Conservation (phyloP, 2,888 invertebrate genomes). For the Balanococcus diminutus region DNA sequence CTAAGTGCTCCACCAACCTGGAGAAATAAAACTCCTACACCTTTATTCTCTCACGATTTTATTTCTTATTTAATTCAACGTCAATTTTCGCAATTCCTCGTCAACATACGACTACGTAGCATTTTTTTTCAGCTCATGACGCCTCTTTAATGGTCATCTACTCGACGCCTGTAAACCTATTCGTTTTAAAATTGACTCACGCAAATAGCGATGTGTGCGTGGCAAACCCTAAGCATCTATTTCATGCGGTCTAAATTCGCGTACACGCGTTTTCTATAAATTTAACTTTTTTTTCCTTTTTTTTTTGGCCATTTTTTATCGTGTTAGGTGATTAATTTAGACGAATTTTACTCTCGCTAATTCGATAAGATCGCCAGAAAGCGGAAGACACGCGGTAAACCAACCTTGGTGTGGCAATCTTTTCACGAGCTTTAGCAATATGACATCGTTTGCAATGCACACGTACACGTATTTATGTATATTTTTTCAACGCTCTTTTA, state of each 20-base stretch:
- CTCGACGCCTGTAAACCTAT: background rate
- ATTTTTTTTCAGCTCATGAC: background rate
- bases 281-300: background rate
- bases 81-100: background rate
- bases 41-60: background rate
- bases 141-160: background rate
- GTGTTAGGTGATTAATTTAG: conserved; percentile 8
- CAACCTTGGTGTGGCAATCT: background rate
- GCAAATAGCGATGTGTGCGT: conserved; percentile 17
- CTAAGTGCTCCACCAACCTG: background rate
- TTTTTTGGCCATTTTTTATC: background rate
- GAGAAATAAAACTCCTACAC: background rate
- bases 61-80: background rate
- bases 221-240: background rate
- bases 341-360: background rate
- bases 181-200: conserved; percentile 3
- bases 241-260: background rate
- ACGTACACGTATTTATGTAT: background rate
- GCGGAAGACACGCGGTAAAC: background rate
- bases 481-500: background rate
- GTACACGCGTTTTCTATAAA: conserved; percentile 23
- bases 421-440: background rate
- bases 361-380: conserved; percentile 14
- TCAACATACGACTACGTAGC: background rate
- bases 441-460: background rate